Conservation (phyloP, 2,113 vertebrate genomes). For the Suncus etruscus region DNA sequence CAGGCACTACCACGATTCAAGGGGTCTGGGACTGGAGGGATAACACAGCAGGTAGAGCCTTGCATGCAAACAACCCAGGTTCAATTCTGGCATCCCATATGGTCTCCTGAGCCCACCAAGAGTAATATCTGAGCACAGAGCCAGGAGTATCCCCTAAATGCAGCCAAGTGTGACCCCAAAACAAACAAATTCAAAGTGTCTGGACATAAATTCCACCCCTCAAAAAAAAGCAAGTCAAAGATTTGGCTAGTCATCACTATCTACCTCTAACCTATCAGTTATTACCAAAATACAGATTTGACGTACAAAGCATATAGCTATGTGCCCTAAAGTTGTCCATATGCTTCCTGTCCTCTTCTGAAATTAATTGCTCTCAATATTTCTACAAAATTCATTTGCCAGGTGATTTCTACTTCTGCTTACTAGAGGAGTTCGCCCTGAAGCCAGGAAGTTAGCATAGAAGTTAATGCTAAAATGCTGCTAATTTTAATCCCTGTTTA, state of each 20-base stretch:
- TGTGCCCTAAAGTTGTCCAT: not conserved
- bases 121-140: too few relatives aligned
- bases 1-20: not conserved
- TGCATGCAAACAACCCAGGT: too few relatives aligned
- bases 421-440: not conserved
- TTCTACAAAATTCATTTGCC: not conserved
- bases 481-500: too few relatives aligned
- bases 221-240: not conserved
- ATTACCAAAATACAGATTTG: not conserved
- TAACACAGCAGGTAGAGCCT: too few relatives aligned
- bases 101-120: too few relatives aligned
- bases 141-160: too few relatives aligned
- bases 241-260: not conserved
- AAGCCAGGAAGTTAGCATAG: too few relatives aligned
- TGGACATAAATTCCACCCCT: not conserved
- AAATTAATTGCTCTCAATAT: not conserved
- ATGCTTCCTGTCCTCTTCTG: not conserved
- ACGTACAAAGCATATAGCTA: not conserved
- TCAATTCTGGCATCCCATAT: too few relatives aligned
- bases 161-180: too few relatives aligned
- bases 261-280: conserved; percentile 33
- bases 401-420: not conserved
- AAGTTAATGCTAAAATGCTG: too few relatives aligned
- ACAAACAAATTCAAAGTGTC: not conserved
- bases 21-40: too few relatives aligned